Conservation (phyloP, 2,113 vertebrate genomes). For the Odontophorus gujanensis region DNA sequence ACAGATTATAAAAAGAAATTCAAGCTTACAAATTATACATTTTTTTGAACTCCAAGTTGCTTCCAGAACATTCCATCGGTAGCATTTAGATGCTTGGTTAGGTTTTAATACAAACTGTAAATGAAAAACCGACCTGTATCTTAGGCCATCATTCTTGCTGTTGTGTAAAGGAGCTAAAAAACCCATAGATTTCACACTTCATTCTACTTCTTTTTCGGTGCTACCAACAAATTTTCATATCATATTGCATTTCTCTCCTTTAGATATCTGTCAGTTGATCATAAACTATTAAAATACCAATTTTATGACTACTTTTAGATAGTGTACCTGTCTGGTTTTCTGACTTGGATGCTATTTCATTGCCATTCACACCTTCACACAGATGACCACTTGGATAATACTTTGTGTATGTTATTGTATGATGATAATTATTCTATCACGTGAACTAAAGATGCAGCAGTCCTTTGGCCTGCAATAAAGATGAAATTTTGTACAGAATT, state of each 20-base stretch:
- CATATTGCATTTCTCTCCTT: neutral
- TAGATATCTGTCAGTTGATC: conserved; percentile 34
- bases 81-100: neutral
- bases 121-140: neutral
- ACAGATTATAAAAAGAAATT: neutral
- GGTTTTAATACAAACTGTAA: neutral
- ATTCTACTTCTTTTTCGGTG: neutral
- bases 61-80: neutral
- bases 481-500: conserved; percentile 14
- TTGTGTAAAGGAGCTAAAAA: neutral
- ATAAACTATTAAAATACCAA: neutral
- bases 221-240: conserved; percentile 41
- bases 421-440: conserved; percentile 6
- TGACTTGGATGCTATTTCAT: conserved; percentile 19
- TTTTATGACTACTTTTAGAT: conserved; percentile 5
- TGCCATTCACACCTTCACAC: neutral
- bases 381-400: neutral
- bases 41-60: neutral
- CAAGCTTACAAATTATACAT: neutral
- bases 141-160: neutral
- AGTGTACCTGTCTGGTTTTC: conserved; percentile 29
- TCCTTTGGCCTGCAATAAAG: conserved; percentile 18
- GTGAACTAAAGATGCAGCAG: conserved; percentile 35
- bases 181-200: neutral
- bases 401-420: neutral